Base-by-base conservation (phyloP, 2,797 vertebrate genomes). In the Notoglanidium macrostoma region DNA sequence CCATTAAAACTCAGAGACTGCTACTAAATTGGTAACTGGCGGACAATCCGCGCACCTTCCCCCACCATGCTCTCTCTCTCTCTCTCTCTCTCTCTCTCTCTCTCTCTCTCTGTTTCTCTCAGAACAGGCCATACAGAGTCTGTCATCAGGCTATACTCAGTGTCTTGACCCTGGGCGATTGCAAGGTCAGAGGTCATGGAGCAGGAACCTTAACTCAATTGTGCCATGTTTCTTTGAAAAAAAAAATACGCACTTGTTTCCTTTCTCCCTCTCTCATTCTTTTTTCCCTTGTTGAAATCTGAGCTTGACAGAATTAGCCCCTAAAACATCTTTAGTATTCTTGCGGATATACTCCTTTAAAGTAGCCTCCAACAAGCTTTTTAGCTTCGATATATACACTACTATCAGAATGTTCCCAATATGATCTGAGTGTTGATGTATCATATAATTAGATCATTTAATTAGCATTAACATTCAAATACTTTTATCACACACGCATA, bases 191-290 rank as follows among this genome's bases (percentile, higher is more conserved):
- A 90, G 91, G 87, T 91, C 79, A 49, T 54, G 23, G 80, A 84
- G 79, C 51, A 87, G 88, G 88, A 76, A 91, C 89, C 85, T 90
- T 90, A 84, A 88, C 86, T 92, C 90, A 90, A 89, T 92, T 90
- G 88, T 89, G 72, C 79, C 79, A 57, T 83, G 86, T 88, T 84
- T 86, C 89, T 92, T 91, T 92, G 85, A 84, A 88, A 44, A 40
- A 59, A 86, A 82, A 83, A 88, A 81, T 55, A 85, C 35, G 79
- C 85, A 73, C 79, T 74, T 80, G 76, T 70, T 80, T 72, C 63
- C 44, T 67, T 10, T 80, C 59, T 65, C n/a, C n/a, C 2, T 81
- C 26, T 72, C 40, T 81, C 65, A 70, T 79, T 63, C 3, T 17
- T 44, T 81, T 55, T n/a, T 67, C 19, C 35, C 68, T 77, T 63